These are phyloP conservation scores for Unio delphinus DNA, from an alignment of 2,888 invertebrate species.

Conservation along the genomic window DNA sequence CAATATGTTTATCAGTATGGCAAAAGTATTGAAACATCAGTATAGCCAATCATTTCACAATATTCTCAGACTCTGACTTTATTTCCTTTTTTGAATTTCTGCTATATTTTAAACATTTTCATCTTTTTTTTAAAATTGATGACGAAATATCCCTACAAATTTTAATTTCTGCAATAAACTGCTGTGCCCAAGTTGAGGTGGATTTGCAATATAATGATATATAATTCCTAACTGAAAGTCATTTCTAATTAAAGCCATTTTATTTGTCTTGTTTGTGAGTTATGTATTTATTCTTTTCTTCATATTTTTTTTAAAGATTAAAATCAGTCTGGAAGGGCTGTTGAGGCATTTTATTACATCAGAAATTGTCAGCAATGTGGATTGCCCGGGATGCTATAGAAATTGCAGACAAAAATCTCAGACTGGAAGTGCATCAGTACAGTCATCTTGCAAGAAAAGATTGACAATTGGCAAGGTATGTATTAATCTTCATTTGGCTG, in stretches of 20 bases:
- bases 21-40: too few relatives aligned
- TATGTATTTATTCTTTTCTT: neutral
- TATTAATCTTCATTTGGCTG: neutral
- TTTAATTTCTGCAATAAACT: too few relatives aligned
- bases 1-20: too few relatives aligned
- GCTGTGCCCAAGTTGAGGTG: too few relatives aligned
- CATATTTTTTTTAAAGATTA: constrained; percentile 57
- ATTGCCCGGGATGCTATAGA: constrained; percentile 81
- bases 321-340: constrained; percentile 79
- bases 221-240: neutral
- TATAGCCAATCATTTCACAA: too few relatives aligned
- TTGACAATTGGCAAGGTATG: constrained; percentile 83
- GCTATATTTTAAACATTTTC: too few relatives aligned
- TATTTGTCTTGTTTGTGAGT: neutral
- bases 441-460: constrained; percentile 80
- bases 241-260: neutral
- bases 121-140: too few relatives aligned
- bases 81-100: too few relatives aligned
- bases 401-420: constrained; percentile 24
- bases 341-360: constrained; percentile 86
- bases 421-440: constrained; percentile 36
- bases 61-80: too few relatives aligned
- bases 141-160: too few relatives aligned
- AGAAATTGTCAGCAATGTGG: constrained; percentile 87
- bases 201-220: too few relatives aligned